phyloP scores from a whole-genome alignment of 2,113 vertebrate genomes.

The Mungos mungo region DNA sequence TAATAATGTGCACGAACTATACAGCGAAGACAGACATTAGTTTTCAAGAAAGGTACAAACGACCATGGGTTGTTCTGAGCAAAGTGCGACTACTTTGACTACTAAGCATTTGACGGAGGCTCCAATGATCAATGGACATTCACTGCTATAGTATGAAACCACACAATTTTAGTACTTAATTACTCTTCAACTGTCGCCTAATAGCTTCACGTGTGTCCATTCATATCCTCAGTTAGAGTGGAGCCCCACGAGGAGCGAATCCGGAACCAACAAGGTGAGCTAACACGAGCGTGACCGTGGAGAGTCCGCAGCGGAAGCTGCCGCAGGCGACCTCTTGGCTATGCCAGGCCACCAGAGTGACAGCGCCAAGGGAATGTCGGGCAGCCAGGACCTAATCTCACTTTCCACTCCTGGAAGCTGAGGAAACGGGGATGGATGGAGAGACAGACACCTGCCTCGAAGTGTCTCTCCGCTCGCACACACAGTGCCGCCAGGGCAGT shows the following conservation, averaged over 20 bases:
- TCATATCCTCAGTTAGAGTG: background rate
- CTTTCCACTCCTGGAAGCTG: background rate
- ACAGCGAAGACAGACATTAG: background rate
- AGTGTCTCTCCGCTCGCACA: background rate
- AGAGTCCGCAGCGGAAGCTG: background rate
- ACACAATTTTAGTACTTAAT: background rate
- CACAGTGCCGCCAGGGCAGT: background rate
- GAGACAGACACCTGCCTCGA: background rate
- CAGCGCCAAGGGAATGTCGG: background rate
- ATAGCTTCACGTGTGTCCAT: background rate
- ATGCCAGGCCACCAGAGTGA: background rate
- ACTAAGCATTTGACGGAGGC: background rate
- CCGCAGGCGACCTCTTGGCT: background rate
- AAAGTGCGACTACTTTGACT: background rate
- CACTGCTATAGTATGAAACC: no score
- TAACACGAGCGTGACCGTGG: background rate
- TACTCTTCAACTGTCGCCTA: background rate
- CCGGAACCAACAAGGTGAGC: background rate
- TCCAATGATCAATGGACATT: background rate
- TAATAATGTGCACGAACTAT: background rate
- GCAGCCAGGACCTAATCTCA: background rate
- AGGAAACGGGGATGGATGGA: no score
- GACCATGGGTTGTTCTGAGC: no score
- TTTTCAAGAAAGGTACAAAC: background rate
- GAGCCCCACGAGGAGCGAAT: background rate